Evolutionary conservation across 2,113 vertebrate genomes (phyloP).

Genomic region (Apeltes quadracus): DNA sequence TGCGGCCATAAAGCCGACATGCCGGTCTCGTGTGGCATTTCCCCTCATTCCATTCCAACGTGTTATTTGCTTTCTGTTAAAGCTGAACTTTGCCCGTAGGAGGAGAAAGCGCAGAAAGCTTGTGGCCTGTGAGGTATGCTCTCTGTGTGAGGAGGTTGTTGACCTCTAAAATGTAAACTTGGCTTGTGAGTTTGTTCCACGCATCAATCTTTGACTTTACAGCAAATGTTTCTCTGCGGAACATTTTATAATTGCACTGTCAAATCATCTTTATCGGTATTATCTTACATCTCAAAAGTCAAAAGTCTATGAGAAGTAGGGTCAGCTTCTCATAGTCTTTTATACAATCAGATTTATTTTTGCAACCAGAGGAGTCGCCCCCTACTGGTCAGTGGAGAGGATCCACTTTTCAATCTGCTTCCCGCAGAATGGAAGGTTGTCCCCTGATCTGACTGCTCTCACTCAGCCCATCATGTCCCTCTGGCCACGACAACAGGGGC

Average conservation of each 20-base stretch:
- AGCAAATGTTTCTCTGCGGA: background rate
- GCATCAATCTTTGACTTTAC: background rate
- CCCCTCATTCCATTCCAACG: background rate
- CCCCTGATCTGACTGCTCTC: too few species aligned
- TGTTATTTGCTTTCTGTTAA: constrained; percentile 27
- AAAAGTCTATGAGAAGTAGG: background rate
- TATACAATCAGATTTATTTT: background rate
- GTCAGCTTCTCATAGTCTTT: background rate
- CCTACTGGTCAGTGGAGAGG: too few species aligned
- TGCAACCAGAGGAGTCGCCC: background rate
- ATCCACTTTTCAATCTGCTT: too few species aligned
- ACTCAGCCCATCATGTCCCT: too few species aligned
- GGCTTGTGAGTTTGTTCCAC: background rate
- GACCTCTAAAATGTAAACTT: background rate
- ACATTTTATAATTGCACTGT: background rate
- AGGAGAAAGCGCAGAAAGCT: background rate
- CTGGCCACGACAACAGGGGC: too few species aligned
- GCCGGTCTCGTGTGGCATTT: constrained; percentile 25
- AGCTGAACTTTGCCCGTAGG: background rate
- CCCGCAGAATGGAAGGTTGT: too few species aligned
- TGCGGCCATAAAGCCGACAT: constrained; percentile 16
- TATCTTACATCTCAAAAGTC: background rate
- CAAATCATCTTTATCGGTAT: background rate
- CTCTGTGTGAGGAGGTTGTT: background rate
- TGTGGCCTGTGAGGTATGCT: background rate